phyloP scores from a whole-genome alignment of 92 coral and sea anemone genomes.

The Metridium senile region DNA sequence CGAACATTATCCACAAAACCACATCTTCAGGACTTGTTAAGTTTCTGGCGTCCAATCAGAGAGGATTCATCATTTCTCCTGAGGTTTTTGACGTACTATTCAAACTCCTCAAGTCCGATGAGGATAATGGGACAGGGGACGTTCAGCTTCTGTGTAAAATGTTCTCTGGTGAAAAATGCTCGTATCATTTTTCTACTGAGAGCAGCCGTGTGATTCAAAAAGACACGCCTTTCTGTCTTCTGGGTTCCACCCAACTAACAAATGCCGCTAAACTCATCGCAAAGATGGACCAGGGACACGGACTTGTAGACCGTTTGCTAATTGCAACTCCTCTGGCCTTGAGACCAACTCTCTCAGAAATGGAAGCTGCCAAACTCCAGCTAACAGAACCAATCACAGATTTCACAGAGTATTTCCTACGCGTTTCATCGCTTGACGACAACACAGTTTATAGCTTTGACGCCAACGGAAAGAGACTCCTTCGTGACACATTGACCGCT shows the following conservation, averaged over 20 bases:
- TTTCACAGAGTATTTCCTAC: background rate
- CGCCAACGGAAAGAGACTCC: too few species aligned
- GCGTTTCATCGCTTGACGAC: background rate
- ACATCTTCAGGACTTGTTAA: too few species aligned
- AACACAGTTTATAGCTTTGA: background rate
- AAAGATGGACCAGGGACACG: too few species aligned
- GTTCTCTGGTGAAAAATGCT: too few species aligned
- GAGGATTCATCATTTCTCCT: constrained; percentile 38
- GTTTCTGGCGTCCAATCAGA: constrained; percentile 6
- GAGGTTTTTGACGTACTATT: constrained; percentile 51
- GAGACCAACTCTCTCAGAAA: constrained; percentile 45
- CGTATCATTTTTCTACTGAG: constrained; percentile 54
- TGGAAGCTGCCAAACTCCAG: constrained; percentile 45
- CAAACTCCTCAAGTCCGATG: constrained; percentile 1
- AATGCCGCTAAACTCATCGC: too few species aligned
- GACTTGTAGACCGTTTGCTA: too few species aligned
- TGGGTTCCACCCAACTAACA: constrained; percentile 60
- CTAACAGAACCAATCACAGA: background rate
- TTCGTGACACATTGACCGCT: background rate
- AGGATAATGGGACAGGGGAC: constrained; percentile 57
- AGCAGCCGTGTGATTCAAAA: constrained; percentile 13
- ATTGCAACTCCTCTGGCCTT: constrained; percentile 45
- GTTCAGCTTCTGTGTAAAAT: constrained; percentile 56
- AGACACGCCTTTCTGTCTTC: constrained; percentile 53
- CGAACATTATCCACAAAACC: too few species aligned